phyloP scores from a whole-genome alignment of 2,797 vertebrate genomes.

The Epinephelus malabaricus region DNA sequence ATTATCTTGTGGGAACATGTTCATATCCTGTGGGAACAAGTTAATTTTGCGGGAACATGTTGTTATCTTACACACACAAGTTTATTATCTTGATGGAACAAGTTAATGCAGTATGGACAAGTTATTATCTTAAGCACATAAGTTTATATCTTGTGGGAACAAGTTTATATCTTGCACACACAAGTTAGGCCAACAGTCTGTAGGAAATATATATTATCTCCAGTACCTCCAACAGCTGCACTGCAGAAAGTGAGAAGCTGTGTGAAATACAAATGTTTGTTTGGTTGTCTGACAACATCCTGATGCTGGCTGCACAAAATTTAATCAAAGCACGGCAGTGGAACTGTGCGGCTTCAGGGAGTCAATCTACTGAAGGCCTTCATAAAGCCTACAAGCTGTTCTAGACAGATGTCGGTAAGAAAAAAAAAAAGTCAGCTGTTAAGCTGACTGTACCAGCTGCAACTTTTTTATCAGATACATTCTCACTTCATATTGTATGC shows the following conservation, averaged over 20 bases:
- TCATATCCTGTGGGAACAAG: too few relatives aligned
- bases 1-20: too few relatives aligned
- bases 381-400: conserved; percentile 6
- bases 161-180: too few relatives aligned
- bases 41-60: too few relatives aligned
- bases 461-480: neutral
- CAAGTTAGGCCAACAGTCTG: too few relatives aligned
- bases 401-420: neutral
- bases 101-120: too few relatives aligned
- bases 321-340: conserved; percentile 3
- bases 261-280: neutral
- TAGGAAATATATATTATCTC: too few relatives aligned
- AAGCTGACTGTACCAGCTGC: neutral
- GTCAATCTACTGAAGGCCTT: conserved; percentile 2
- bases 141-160: too few relatives aligned
- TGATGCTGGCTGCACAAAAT: neutral
- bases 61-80: too few relatives aligned
- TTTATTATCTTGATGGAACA: too few relatives aligned
- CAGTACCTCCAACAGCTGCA: neutral
- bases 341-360: neutral
- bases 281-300: conserved; percentile 10
- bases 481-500: neutral
- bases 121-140: too few relatives aligned
- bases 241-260: conserved; percentile 2
- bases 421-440: neutral